Conservation (phyloP, 1,140 invertebrate species). For the Drosophila mayri region DNA sequence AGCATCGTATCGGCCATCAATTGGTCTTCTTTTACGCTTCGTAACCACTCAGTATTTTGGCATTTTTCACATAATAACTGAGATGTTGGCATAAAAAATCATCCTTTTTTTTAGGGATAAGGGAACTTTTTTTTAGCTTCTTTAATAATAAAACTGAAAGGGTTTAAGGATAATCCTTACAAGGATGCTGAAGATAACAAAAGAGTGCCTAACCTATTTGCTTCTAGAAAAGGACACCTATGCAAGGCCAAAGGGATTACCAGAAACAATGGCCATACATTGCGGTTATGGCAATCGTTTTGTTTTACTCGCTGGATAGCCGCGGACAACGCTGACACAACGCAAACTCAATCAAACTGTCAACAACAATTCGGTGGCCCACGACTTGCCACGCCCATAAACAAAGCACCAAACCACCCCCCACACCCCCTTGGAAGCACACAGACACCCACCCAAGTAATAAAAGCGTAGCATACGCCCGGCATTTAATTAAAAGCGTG, state of each 20-base stretch:
- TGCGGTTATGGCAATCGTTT: conserved; percentile 6
- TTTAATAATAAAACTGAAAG: background rate
- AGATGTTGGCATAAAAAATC: background rate
- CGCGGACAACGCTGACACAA: conserved; percentile 21
- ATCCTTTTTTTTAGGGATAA: background rate
- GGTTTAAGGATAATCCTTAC: background rate
- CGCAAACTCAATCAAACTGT: conserved; percentile 57
- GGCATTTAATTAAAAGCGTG: conserved; percentile 77
- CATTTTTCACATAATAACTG: conserved; percentile 8
- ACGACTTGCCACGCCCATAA: conserved; percentile 44
- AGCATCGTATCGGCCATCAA: conserved; percentile 3
- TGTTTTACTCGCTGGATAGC: background rate
- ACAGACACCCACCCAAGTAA: conserved; percentile 30
- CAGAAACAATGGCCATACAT: background rate
- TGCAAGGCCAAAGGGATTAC: background rate
- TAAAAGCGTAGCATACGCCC: conserved; percentile 53
- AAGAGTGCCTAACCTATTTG: too few species aligned
- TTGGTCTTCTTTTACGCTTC: conserved; percentile 9
- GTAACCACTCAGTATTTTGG: conserved; percentile 1
- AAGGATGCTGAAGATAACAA: background rate
- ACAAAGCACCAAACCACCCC: conserved; percentile 9
- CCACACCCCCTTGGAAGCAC: background rate
- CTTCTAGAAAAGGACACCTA: background rate
- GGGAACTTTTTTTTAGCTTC: background rate
- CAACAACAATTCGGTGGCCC: conserved; percentile 43